Evolutionary conservation across 1,140 invertebrate genomes (phyloP), one percentile per base, ranked within the genome.

Genomic region (Trinorchestia longiramus): DNA sequence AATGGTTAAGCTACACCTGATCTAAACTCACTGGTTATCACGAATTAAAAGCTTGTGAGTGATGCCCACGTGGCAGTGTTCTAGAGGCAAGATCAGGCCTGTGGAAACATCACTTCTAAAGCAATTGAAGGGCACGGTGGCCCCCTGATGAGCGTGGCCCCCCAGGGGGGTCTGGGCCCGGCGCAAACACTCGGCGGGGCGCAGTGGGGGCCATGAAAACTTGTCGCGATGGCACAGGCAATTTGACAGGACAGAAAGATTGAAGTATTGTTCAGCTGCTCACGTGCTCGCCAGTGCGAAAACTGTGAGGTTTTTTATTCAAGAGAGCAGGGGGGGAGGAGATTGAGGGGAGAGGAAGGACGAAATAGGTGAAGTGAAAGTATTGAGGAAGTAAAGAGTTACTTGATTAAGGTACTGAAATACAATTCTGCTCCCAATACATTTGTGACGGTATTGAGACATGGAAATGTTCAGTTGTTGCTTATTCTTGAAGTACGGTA

Each of bases 111-210:
- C 62, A 28, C 36, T 77, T 77, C 62, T 77, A 28, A 23, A 19
- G 62, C 62, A 77, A 77, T 77, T 11, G 62, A 23, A 36, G 28
- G 62, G 62, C 62, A 11, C 11, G 11, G 15, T 77, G 62, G 92
- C 23, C 41, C 41, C 90, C 90, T 4, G 90, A 44, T 40, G 23
- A 8, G 43, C 15, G 8, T 28, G 40, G 19, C 0, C 43, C 36
- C 43, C 92, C 43, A 43, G 92, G 92, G 92, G 92, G 92, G 92
- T 43, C 92, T 11, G 19, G 40, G 92, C 43, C 43, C 43, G 92
- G 92, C 92, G 92, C 92, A 94, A 94, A 94, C 92, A 45, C 92
- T n/a, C 43, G 92, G 17, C 92, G 44, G 43, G 92, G 43, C 92
- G 3, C 92, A n/a, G 44, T 94, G 92, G 92, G 92, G 92, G 92